Evolutionary conservation across 35 echinoderm and acorn worm genomes (phyloP).

Genomic region (Apostichopus japonicus): DNA sequence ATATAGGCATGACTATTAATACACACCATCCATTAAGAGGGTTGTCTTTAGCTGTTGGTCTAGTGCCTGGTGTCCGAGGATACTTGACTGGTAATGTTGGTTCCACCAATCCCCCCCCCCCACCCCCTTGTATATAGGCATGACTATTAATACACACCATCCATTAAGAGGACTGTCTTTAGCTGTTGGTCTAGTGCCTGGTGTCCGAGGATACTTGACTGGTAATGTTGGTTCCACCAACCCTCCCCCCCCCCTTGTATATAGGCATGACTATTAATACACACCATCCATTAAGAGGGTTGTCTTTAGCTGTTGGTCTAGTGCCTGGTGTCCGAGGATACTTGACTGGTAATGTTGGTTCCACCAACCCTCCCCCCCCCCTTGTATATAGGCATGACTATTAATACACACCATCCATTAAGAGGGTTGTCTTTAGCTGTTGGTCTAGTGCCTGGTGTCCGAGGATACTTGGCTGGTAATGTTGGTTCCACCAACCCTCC

Average conservation of each 20-base stretch:
- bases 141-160: conserved; percentile 59
- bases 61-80: conserved; percentile 69
- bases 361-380: not conserved
- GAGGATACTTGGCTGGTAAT: conserved; percentile 82
- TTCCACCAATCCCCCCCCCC: conserved; percentile 7
- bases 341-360: conserved; percentile 76
- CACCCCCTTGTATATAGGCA: too few relatives aligned
- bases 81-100: conserved; percentile 82
- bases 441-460: conserved; percentile 75
- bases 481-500: conserved; percentile 66
- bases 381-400: not conserved
- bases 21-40: conserved; percentile 78
- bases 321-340: conserved; percentile 76
- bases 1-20: not conserved
- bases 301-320: conserved; percentile 68
- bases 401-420: conserved; percentile 77
- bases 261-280: not conserved
- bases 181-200: conserved; percentile 65
- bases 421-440: conserved; percentile 55
- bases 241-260: too few relatives aligned
- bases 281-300: conserved; percentile 76
- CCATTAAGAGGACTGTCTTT: conserved; percentile 75
- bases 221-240: conserved; percentile 73
- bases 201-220: conserved; percentile 80
- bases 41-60: conserved; percentile 69